These are phyloP conservation scores for Catharus bicknelli DNA, from an alignment of 2,113 vertebrate species.

Conservation along the genomic window DNA sequence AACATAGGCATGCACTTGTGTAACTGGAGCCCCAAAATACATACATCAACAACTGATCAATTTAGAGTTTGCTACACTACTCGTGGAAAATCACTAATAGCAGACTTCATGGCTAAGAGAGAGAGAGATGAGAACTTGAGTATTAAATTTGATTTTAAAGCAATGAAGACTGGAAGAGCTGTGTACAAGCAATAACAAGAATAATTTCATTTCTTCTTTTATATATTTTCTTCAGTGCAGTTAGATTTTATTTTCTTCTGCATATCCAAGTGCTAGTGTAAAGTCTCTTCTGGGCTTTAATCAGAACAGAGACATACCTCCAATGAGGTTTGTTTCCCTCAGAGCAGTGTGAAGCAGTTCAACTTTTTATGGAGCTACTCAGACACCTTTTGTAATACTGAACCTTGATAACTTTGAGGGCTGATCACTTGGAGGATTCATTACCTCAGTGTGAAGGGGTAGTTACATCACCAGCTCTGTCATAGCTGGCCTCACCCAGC, in stretches of 20 bases:
- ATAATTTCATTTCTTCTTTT: neutral
- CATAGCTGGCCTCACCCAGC: neutral
- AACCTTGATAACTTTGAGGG: neutral
- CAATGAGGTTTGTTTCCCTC: neutral
- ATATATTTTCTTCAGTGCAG: neutral
- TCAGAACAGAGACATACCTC: neutral
- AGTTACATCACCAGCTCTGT: neutral
- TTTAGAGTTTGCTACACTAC: neutral
- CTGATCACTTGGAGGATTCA: neutral
- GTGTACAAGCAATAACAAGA: neutral
- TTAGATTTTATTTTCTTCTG: neutral
- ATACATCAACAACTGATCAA: slow-evolving; percentile 35
- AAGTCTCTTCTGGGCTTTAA: neutral
- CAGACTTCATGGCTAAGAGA: neutral
- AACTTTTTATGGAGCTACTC: neutral
- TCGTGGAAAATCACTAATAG: slow-evolving; percentile 32
- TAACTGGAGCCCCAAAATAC: slow-evolving; percentile 41
- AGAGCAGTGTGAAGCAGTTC: neutral
- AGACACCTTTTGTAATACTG: neutral
- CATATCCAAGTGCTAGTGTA: neutral
- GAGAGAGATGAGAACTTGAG: neutral
- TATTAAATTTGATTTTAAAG: slow-evolving; percentile 45
- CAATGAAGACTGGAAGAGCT: slow-evolving; percentile 33
- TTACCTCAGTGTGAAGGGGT: neutral
- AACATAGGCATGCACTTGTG: slow-evolving; percentile 15